These are phyloP conservation scores for Subacronicta megacephala DNA, from an alignment of 2,888 invertebrate species.

Conservation along the genomic window DNA sequence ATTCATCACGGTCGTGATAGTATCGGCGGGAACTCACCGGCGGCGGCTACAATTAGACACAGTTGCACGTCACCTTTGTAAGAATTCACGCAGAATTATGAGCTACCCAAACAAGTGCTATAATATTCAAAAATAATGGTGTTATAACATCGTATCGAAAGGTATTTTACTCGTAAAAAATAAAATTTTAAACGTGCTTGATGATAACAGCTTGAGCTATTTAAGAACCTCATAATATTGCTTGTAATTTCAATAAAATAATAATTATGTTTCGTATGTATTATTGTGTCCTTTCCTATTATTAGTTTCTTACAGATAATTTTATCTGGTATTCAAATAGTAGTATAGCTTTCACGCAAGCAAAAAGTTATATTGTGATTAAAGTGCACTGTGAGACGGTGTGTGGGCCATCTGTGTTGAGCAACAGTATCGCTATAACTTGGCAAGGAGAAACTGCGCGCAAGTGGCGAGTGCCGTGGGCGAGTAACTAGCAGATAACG, in stretches of 20 bases:
- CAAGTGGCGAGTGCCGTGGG: constrained; percentile 14
- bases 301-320: no score
- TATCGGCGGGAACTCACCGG: constrained; percentile 13
- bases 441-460: background rate
- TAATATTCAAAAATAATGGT: no score
- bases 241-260: no score
- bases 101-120: no score
- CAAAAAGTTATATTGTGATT: constrained; percentile 3
- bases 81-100: background rate
- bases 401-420: background rate
- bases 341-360: background rate
- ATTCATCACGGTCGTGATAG: constrained; percentile 12
- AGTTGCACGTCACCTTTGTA: constrained; percentile 17
- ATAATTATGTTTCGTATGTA: no score
- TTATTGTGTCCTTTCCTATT: no score
- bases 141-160: no score
- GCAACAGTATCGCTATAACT: constrained; percentile 1
- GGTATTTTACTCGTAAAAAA: no score
- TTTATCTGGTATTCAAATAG: no score
- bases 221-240: no score
- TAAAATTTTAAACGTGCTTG: no score
- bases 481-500: background rate
- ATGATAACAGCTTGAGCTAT: no score
- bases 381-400: background rate
- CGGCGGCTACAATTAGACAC: constrained; percentile 15